A percentile compares a stretch with the other conserved stretches of the same genome.
Evolutionary conservation across 1,140 invertebrate species (phyloP).

Genomic region (Myzus persicae): DNA sequence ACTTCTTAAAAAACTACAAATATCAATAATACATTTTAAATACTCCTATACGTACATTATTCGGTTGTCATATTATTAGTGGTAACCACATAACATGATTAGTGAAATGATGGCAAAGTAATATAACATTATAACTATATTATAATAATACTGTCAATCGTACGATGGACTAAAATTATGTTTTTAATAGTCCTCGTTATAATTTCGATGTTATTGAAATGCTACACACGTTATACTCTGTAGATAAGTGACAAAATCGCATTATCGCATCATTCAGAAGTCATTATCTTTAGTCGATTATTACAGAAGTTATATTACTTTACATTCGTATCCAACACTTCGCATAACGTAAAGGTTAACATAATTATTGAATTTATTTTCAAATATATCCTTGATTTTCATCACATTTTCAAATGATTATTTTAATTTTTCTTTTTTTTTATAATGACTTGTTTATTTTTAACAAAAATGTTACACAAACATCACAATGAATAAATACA

Average conservation of each 20-base stretch:
- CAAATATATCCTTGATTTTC: background rate
- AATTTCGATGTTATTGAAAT: background rate
- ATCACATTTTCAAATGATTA: background rate
- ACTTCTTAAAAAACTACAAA: background rate
- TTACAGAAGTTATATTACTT: background rate
- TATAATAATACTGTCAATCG: background rate
- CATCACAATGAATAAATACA: background rate
- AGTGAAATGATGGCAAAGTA: background rate
- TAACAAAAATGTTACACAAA: background rate
- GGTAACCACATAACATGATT: background rate
- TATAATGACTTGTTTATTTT: background rate
- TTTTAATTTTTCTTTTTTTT: background rate
- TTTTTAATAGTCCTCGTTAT: background rate
- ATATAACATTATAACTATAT: background rate
- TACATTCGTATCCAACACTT: background rate
- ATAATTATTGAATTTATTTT: background rate
- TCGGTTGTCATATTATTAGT: background rate
- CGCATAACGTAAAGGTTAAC: background rate
- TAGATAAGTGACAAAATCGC: slow-evolving; percentile 2
- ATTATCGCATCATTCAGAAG: slow-evolving; percentile 2
- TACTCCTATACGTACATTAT: background rate
- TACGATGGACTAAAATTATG: background rate
- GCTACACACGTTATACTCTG: background rate
- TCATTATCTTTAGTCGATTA: background rate
- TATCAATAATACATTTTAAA: no score